Base-by-base conservation (phyloP, 2,113 vertebrate genomes). In the Pygoscelis adeliae region DNA sequence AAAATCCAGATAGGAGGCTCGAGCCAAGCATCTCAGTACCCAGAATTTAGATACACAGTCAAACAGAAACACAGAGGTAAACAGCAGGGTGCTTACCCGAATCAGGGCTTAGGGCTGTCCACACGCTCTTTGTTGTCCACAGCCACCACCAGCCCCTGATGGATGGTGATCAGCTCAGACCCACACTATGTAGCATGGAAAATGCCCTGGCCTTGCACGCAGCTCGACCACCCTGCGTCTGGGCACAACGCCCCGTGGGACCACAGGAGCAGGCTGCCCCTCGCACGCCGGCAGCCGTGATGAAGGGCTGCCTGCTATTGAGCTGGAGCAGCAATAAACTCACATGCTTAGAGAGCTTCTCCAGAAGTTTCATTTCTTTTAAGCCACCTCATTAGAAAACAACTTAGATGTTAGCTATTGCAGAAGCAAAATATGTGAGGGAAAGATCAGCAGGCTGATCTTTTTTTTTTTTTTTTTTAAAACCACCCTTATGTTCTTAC, bases 221-320 rank as follows among this genome's bases (percentile, higher is more conserved):
- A 34, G 56, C 26, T 55, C 2, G 1, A 8, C 9, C 30, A 10
- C 18, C 12, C 30, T 2, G 7, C 32, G 3, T 5, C 17, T 13
- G 17, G 25, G 34, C n/a, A 56, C 34, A 40, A 11, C 5, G 2
- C 9, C 34, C 25, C 4, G n/a, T 1, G 25, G 42, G 53, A 67
- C 36, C 55, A 32, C 2, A 1, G 38, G 6, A n/a, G 13, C 32
- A 2, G 38, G 26, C 32, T 53, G 15, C 7, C 21, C 7, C 18
- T n/a, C 4, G 1, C 21, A 20, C 3, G 0, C 22, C 3, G 29
- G 44, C 19, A 16, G 58, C 15, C 1, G 23, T 18, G 1, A 13
- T 5, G 4, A 15, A n/a, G 21, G n/a, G 10, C 52, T 29, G 32
- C 44, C 53, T 30, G 22, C 38, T 13, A 1, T 1, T 8, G 22